These are phyloP conservation scores for Argentina silus DNA, from an alignment of 2,797 vertebrate species.

Conservation along the genomic window DNA sequence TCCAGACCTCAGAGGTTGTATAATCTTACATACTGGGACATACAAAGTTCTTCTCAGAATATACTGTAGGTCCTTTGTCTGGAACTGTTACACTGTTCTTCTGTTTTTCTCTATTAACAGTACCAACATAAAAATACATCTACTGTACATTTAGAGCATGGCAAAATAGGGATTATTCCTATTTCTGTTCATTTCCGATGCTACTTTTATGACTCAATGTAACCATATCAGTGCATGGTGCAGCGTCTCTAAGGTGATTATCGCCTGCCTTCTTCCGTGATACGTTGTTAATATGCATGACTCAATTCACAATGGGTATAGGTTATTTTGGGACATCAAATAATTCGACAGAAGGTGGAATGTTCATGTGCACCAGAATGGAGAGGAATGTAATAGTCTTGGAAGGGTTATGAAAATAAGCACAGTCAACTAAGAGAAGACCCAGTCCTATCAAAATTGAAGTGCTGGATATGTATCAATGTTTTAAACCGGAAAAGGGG, in stretches of 20 bases:
- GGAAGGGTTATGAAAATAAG: background rate
- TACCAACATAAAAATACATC: background rate
- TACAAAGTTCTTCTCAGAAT: no score
- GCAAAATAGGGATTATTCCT: background rate
- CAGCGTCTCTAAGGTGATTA: conserved; percentile 17
- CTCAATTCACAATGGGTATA: conserved; percentile 20
- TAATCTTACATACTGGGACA: no score
- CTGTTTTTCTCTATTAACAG: background rate
- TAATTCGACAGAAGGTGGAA: conserved; percentile 9
- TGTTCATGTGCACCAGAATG: background rate
- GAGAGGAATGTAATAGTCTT: background rate
- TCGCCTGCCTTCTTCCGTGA: conserved; percentile 10
- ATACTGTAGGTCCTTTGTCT: no score
- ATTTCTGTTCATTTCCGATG: background rate
- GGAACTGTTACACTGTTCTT: background rate
- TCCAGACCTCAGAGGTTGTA: no score
- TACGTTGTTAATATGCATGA: conserved; percentile 21
- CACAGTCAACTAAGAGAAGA: background rate
- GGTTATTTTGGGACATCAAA: conserved; percentile 29
- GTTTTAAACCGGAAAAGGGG: no score
- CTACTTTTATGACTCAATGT: background rate
- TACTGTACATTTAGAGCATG: background rate
- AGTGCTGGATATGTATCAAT: background rate
- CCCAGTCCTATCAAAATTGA: background rate
- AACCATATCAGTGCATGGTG: background rate